Evolutionary conservation across 2,113 vertebrate genomes (phyloP).

Genomic region (Macquaria australasica): DNA sequence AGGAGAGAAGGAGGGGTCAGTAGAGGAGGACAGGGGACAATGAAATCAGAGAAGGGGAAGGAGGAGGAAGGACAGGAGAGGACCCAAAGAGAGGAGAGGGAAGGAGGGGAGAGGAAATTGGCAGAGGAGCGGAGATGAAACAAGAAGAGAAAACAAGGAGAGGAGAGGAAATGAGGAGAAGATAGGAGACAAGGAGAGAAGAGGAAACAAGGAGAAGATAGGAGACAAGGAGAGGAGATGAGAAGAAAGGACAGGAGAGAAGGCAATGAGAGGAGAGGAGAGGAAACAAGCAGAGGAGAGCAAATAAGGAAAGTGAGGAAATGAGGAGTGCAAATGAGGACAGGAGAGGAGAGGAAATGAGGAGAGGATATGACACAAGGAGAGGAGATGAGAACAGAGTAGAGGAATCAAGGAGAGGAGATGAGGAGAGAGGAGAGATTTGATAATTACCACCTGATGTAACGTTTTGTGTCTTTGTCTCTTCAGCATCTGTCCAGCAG

Average conservation of each 20-base stretch:
- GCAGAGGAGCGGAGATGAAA: no score
- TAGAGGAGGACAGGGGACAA: no score
- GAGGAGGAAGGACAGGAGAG: no score
- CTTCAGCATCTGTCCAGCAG: constrained; percentile 95
- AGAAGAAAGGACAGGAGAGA: neutral
- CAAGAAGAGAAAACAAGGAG: neutral
- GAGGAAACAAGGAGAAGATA: neutral
- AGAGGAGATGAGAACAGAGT: neutral
- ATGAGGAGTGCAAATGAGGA: neutral
- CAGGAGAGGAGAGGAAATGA: neutral
- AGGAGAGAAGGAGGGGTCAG: neutral
- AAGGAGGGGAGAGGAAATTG: neutral
- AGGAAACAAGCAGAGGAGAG: neutral
- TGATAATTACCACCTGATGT: neutral
- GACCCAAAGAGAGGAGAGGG: no score
- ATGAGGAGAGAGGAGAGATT: neutral
- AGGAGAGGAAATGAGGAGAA: neutral
- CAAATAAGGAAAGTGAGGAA: neutral
- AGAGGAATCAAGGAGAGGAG: neutral
- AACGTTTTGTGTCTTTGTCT: constrained; percentile 31
- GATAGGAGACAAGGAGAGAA: neutral
- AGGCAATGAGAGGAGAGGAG: neutral
- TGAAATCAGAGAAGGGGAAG: no score
- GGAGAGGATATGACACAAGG: accelerated
- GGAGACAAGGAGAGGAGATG: neutral